Conservation (phyloP, 2,797 vertebrate species). For the Myiotriccus ornatus region DNA sequence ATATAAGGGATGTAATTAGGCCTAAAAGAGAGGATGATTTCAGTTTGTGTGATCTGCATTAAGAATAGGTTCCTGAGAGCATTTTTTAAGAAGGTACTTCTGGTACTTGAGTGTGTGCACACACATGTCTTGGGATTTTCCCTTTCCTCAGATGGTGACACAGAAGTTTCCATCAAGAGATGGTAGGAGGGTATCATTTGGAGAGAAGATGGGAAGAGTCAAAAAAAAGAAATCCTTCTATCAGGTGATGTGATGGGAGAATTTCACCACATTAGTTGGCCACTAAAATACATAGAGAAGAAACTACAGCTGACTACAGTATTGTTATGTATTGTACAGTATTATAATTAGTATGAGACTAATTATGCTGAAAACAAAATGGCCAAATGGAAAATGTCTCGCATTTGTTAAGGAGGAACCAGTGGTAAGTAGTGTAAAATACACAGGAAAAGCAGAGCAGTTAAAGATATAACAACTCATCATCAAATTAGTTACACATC, state of each 20-base stretch:
- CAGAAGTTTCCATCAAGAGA: background rate
- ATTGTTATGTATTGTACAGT: no score
- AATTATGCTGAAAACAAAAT: background rate
- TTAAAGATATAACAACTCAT: background rate
- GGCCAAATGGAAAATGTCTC: background rate
- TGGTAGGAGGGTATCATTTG: background rate
- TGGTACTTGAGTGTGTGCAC: background rate
- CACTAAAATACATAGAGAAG: background rate
- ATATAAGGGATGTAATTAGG: slow-evolving; percentile 38
- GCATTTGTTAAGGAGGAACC: background rate
- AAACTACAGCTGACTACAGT: background rate
- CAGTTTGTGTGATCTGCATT: slow-evolving; percentile 35
- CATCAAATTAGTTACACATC: background rate
- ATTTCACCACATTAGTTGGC: rapidly evolving
- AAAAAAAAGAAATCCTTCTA: background rate
- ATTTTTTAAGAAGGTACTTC: background rate
- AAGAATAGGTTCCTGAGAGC: background rate
- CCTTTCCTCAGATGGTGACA: background rate
- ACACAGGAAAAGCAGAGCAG: background rate
- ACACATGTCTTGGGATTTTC: background rate
- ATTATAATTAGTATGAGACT: no score
- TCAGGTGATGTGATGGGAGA: background rate
- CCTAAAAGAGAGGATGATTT: slow-evolving; percentile 31
- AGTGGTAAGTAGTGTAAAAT: background rate
- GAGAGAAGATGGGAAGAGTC: background rate